Base-by-base conservation (phyloP, 2,113 vertebrate species). In the Diglossa brunneiventris region DNA sequence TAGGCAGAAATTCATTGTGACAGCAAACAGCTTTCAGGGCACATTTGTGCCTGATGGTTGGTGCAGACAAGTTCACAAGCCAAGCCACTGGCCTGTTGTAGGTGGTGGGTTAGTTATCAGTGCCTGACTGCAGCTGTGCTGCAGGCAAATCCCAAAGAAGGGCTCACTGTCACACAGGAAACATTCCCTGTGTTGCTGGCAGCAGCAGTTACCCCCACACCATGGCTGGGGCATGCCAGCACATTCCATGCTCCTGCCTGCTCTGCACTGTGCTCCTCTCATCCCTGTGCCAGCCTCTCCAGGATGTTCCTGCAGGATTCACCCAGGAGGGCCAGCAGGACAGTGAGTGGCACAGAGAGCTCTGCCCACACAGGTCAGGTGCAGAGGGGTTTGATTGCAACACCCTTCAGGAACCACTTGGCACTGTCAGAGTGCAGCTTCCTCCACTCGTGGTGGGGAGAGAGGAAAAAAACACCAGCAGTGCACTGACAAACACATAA, bases 231-330 rank as follows among this genome's bases (percentile, higher is more conserved):
- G 4, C 18, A 5, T 41, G 28, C 28, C 62, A 83, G 47, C 89
- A 73, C 46, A 3, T 15, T 24, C 28, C 77, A 39, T 37, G 44
- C 53, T 63, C 44, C 70, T 73, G 72, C 81, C 35, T 39, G 62
- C 52, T 56, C 63, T 7, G 2, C 4, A 0, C 19, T 2, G 1
- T 6, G 31, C 31, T 31, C 44, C 24, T 26, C 17, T 14, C 1
- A 0, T 24, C 31, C 67, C 81, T 11, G 4, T 2, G 20, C 31
- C 37, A 41, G 49, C 44, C 27, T 33, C 28, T 35, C 11, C 2
- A 2, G 62, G n/a, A 3, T 15, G 15, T 6, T 21, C 55, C 50
- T 2, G 5, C 72, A 53, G 72, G 62, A 56, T 26, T 79, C 17
- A 1, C 15, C 33, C 10, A 4, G 39, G 21, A 30, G n/a, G 2